Evolutionary conservation across 1,140 invertebrate species (phyloP), one percentile per base, ranked within the genome.

Genomic region (Dendrolimus kikuchii): DNA sequence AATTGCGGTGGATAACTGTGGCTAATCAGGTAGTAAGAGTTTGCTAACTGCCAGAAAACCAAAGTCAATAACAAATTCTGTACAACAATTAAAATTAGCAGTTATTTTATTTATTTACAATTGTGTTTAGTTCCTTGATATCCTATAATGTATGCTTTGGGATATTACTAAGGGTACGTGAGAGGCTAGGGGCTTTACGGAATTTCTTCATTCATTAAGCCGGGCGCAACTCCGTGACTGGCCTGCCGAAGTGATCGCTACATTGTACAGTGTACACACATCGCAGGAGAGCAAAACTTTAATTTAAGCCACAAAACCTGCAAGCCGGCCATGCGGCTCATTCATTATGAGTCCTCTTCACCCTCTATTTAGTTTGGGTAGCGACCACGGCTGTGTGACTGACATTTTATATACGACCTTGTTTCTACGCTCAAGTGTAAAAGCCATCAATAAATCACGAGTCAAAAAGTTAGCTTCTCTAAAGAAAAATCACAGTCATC

Each of bases 401-500:
- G 68, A 83, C 80, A 71, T 77, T 78, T 77, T 74, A 68, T 71
- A 66, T 66, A 57, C 55, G 50, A 39, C 50, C 49, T 45, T 52
- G 47, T 60, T 56, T 51, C 54, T 53, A 54, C 64, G 46, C 51
- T 54, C 53, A 55, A 55, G 56, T 66, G 49, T 51, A 49, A 60
- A 39, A 57, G 51, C 48, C 69, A 59, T 66, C 74, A 77, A 86
- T 86, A 84, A 84, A 83, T 86, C 81, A 86, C 65, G 45, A 69
- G 67, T 64, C 61, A 50, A 70, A 77, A 80, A 79, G 59, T 77
- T 73, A 49, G 49, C 59, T 49, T 63, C 61, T 65, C 62, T 57
- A 66, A 75, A 77, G 78, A 82, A 85, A 86, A 85, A 78, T 86
- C 71, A 74, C 74, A 83, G 76, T 86, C 81, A 85, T 81, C 66